Evolutionary conservation across 2,113 vertebrate species (phyloP).

Genomic region (Marmota flaviventris): DNA sequence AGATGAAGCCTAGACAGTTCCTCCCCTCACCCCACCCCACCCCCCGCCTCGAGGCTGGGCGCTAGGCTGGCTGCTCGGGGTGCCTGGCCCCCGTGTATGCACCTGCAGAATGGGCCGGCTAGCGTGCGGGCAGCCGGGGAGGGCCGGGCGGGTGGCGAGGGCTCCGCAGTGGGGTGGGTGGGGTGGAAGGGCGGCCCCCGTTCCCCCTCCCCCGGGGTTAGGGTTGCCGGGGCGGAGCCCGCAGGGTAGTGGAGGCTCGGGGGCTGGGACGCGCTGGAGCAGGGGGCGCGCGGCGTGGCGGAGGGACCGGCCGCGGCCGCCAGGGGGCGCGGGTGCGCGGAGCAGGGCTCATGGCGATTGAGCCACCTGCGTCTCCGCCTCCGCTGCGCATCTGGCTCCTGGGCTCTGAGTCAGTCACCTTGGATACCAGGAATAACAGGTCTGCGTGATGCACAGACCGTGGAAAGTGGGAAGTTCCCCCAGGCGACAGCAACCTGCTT

Average conservation of each 20-base stretch:
- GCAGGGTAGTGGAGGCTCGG: neutral
- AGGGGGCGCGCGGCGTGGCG: too few species aligned
- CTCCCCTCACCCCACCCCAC: accelerated
- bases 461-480: too few species aligned
- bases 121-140: neutral
- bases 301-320: neutral
- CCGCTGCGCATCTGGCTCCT: too few species aligned
- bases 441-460: too few species aligned
- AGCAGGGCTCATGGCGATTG: too few species aligned
- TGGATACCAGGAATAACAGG: too few species aligned
- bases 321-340: neutral
- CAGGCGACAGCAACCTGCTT: too few species aligned
- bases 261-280: too few species aligned
- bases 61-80: neutral
- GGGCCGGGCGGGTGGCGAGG: neutral
- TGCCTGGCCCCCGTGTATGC: neutral
- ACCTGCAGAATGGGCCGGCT: neutral
- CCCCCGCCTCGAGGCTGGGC: neutral
- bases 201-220: neutral
- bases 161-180: neutral
- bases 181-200: neutral
- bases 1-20: neutral
- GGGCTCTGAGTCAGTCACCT: too few species aligned
- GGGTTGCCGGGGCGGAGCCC: neutral
- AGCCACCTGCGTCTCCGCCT: too few species aligned